phyloP scores from a whole-genome alignment of 1,140 invertebrate genomes.

The Nilaparvata lugens region DNA sequence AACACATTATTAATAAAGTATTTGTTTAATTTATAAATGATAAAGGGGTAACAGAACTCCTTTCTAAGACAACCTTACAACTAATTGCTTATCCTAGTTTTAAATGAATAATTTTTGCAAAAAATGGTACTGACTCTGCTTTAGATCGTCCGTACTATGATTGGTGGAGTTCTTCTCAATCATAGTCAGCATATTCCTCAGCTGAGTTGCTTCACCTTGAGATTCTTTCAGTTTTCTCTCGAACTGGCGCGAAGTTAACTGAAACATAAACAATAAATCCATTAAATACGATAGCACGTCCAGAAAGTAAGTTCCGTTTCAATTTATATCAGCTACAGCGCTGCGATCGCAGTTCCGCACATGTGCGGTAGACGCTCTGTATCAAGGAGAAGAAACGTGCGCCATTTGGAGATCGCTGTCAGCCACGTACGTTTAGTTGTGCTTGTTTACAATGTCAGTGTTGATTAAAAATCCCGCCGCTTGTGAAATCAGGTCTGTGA shows the following conservation, averaged over 20 bases:
- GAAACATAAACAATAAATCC: too few species aligned
- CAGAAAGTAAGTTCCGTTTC: too few species aligned
- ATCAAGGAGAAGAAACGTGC: too few species aligned
- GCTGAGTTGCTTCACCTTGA: conserved; percentile 58
- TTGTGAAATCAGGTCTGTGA: too few species aligned
- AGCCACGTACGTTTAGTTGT: too few species aligned
- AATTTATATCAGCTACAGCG: too few species aligned
- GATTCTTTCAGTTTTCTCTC: conserved; percentile 67
- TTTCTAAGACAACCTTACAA: background rate
- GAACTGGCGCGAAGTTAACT: conserved; percentile 58
- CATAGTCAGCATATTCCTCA: conserved; percentile 59
- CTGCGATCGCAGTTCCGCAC: too few species aligned
- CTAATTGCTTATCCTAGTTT: background rate
- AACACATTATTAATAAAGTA: background rate
- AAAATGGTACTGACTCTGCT: conserved; percentile 11
- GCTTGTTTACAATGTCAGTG: too few species aligned
- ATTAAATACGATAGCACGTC: too few species aligned
- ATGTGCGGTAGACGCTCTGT: too few species aligned
- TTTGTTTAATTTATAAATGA: background rate
- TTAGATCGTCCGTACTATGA: conserved; percentile 4
- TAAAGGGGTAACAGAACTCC: background rate
- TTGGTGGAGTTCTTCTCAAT: conserved; percentile 37
- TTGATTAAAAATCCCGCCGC: too few species aligned
- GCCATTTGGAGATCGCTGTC: too few species aligned
- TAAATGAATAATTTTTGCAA: background rate